Evolutionary conservation across 2,888 invertebrate species (phyloP).

Genomic region (Tyria jacobaeae): DNA sequence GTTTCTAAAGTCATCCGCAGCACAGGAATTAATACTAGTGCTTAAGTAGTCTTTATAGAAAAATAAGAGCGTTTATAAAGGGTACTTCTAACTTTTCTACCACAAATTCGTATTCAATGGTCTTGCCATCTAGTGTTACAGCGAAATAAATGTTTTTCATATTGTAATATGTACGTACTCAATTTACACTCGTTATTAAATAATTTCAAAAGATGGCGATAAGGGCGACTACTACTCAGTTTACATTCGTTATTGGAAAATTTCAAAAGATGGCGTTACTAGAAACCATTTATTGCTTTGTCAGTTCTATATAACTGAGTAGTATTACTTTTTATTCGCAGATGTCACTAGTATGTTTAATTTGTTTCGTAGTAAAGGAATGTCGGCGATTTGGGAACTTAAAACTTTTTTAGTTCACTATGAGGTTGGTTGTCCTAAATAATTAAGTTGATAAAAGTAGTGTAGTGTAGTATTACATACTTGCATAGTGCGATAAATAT

Average conservation of each 20-base stretch:
- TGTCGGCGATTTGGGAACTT: neutral
- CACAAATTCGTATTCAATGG: too few relatives aligned
- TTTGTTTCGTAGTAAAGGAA: neutral
- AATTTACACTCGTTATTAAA: slow-evolving; percentile 34
- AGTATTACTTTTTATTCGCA: slow-evolving; percentile 14
- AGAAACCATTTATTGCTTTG: neutral
- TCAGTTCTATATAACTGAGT: neutral
- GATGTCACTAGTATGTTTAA: slow-evolving; percentile 46
- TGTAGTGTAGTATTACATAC: neutral
- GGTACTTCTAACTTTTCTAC: too few relatives aligned
- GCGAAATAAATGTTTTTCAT: neutral
- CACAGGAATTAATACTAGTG: too few relatives aligned
- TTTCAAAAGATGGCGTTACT: slow-evolving; percentile 58
- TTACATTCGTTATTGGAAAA: slow-evolving; percentile 46
- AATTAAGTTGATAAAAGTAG: too few relatives aligned
- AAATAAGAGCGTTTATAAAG: too few relatives aligned
- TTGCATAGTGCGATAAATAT: neutral
- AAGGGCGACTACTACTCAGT: too few relatives aligned
- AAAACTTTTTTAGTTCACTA: neutral
- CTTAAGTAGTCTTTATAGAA: too few relatives aligned
- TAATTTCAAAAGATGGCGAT: slow-evolving; percentile 62
- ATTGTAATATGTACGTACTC: too few relatives aligned
- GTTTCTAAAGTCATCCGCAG: too few relatives aligned
- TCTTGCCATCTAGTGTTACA: slow-evolving; percentile 29
- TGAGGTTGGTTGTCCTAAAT: neutral